Evolutionary conservation across 2,888 invertebrate species (phyloP), one percentile per base, ranked within the genome.

Genomic region (Diarsia rubi): DNA sequence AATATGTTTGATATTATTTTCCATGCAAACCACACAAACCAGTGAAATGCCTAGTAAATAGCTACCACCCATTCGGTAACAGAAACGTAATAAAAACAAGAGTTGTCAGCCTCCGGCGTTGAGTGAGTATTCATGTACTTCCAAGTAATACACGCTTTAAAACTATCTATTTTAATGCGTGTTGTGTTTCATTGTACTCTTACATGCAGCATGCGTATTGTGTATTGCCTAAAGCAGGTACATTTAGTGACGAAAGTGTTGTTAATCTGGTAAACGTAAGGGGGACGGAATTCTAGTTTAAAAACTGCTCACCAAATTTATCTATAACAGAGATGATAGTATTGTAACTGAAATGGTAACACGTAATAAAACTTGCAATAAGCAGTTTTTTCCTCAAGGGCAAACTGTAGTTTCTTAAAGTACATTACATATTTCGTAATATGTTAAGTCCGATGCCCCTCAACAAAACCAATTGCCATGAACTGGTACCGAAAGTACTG

Each of bases 91-190:
- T 84, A 88, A 82, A 88, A 86, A 79, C 81, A 82, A 75, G 78
- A 82, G 81, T 84, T 82, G 79, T 84, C 78, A 12, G 85, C 78
- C 73, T 75, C 68, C 60, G 57, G 77, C 63, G 62, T 65, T 75
- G 80, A 88, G 89, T 89, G 84, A 72, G 82, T 83, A 86, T 80
- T 71, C 86, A 37, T 82, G 82, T 82, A 65, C 69, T 64, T 49
- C 37, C 69, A 82, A 69, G 60, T 49, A 81, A 76, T 16, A 62
- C 62, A 71, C 44, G 63, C 63, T 85, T 81, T 78, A 72, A 84
- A 84, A 73, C 77, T 72, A 62, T 84, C 52, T 69, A 57, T 79
- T 83, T 69, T 64, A 75, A 81, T 60, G 47, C 62, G 66, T 81
- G 54, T 81, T 80, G 45, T 60, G 59, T 79, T 79, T 57, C 44